phyloP scores from a whole-genome alignment of 2,113 vertebrate species.

The Catharus minimus region DNA sequence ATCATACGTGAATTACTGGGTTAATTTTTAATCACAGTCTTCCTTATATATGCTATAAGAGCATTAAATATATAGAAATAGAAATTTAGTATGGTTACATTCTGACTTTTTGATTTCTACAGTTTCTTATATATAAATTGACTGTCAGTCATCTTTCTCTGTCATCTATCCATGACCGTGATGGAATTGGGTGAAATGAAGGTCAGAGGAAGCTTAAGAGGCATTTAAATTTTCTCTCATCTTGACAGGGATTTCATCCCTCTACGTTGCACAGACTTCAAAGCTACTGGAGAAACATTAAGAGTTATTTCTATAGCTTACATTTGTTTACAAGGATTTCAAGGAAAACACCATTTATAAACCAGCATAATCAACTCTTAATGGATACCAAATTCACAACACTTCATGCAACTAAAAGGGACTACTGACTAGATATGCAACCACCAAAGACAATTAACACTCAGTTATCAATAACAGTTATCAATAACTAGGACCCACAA shows the following conservation, averaged over 20 bases:
- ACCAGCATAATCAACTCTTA: not conserved
- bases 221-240: not conserved
- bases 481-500: not conserved
- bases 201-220: conserved; percentile 3
- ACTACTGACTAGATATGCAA: not conserved
- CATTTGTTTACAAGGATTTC: not conserved
- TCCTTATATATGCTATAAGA: not conserved
- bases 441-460: not conserved
- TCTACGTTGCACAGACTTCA: not conserved
- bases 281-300: not conserved
- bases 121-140: not conserved
- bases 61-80: not conserved
- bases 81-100: not conserved
- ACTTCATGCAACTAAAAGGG: not conserved
- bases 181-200: not conserved
- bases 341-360: not conserved
- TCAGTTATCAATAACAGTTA: not conserved
- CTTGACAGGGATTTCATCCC: not conserved
- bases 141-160: not conserved
- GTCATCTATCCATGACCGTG: not conserved
- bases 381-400: not conserved
- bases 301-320: not conserved
- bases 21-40: not conserved
- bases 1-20: not conserved
- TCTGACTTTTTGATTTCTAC: not conserved